Conservation (phyloP, 1,140 invertebrate species). For the Cataglyphis hispanica region DNA sequence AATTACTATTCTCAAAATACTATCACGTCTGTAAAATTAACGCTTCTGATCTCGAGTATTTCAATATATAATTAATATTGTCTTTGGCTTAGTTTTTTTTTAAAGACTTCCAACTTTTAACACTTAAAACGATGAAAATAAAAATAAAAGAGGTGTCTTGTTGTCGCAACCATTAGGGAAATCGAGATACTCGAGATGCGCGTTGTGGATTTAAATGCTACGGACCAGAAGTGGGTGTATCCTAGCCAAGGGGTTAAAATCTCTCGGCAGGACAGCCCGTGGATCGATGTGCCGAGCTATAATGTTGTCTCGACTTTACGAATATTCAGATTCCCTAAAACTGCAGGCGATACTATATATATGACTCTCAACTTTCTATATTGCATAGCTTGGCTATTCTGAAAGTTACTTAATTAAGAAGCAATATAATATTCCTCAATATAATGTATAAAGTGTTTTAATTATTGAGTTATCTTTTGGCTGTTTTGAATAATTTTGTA, state of each 20-base stretch:
- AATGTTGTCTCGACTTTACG: background rate
- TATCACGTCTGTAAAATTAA: background rate
- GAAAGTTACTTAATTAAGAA: background rate
- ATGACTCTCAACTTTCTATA: background rate
- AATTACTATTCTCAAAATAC: background rate
- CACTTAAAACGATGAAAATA: background rate
- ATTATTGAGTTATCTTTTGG: background rate
- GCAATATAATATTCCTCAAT: background rate
- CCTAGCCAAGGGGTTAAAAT: background rate
- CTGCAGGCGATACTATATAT: too few relatives aligned
- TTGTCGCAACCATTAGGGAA: background rate
- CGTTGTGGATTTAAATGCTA: background rate
- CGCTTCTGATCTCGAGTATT: background rate
- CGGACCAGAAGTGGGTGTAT: constrained; percentile 2
- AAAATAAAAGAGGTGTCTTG: background rate
- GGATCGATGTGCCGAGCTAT: constrained; percentile 1
- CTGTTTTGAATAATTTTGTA: background rate
- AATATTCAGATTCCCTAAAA: background rate
- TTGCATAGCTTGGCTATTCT: background rate
- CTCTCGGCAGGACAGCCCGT: background rate
- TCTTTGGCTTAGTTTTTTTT: background rate
- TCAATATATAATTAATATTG: background rate
- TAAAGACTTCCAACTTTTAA: background rate
- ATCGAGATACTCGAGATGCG: background rate
- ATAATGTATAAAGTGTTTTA: background rate